phyloP scores from a whole-genome alignment of 2,888 invertebrate species.

The Schrankia costaestrigalis region DNA sequence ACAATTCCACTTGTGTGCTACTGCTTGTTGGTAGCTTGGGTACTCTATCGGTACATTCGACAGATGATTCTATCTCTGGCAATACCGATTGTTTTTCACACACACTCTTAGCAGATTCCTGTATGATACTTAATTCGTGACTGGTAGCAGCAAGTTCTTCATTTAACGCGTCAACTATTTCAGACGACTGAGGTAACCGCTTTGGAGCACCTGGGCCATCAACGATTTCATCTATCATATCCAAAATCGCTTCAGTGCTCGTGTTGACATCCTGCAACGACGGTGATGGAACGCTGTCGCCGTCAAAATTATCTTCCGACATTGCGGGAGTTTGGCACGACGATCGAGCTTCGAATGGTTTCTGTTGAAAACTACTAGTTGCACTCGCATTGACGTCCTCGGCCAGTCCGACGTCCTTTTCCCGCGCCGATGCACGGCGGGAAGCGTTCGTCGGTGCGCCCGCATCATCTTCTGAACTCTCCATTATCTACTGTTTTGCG shows the following conservation, averaged over 20 bases:
- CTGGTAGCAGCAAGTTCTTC: constrained; percentile 21
- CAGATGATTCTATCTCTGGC: constrained; percentile 25
- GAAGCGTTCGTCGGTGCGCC: constrained; percentile 77
- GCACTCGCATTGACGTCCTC: constrained; percentile 69
- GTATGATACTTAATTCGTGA: constrained; percentile 22
- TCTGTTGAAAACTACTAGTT: constrained; percentile 60
- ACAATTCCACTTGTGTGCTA: constrained; percentile 19
- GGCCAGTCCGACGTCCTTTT: constrained; percentile 68
- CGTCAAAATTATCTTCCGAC: constrained; percentile 73
- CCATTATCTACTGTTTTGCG: constrained; percentile 80
- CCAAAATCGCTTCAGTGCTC: constrained; percentile 76
- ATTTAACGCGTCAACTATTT: constrained; percentile 17
- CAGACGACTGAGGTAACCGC: constrained; percentile 44
- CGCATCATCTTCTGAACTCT: constrained; percentile 80
- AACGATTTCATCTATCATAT: constrained; percentile 77
- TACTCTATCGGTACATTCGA: constrained; percentile 40
- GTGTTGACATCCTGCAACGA: constrained; percentile 71
- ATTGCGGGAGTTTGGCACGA: constrained; percentile 62
- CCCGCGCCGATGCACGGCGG: constrained; percentile 79
- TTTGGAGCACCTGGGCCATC: constrained; percentile 72
- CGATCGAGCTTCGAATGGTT: constrained; percentile 54
- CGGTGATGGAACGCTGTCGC: constrained; percentile 73
- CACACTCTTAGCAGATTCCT: constrained; percentile 24
- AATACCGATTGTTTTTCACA: constrained; percentile 14
- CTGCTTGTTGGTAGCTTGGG: constrained; percentile 8